Evolutionary conservation across 2,797 vertebrate species (phyloP), one percentile per base, ranked within the genome.

Genomic region (Melanogrammus aeglefinus): DNA sequence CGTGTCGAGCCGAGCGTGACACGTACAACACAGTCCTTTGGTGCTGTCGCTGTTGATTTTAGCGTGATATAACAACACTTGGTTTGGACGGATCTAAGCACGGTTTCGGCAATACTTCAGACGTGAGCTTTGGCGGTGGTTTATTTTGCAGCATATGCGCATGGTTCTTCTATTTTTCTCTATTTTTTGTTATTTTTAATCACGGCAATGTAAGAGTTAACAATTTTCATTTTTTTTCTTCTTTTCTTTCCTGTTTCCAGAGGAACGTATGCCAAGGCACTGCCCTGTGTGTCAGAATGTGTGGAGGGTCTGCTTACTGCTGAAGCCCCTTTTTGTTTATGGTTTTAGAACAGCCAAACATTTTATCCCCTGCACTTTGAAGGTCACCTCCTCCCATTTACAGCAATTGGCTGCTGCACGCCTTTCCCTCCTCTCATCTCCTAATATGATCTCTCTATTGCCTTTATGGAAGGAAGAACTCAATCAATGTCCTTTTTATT

Each of bases 381-480:
- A 69, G 63, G 63, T 69, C 63, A 69, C 24, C 47, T 18, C 47
- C 16, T 21, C 47, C 24, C 63, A 69, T 24, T 69, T 69, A 69
- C 63, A 27, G 63, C 38, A n/a, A 35, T 63, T 85, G 35, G 75
- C 29, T 73, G 79, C 27, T 77, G 7, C 12, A 29, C 41, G 75
- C 75, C 57, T 24, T 6, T 14, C 75, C 73, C 63, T 12, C 63
- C n/a, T 69, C 63, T n/a, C 63, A 27, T 27, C n/a, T 69, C 63
- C 63, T 69, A 27, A 27, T 69, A 69, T 69, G 63, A 69, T 27
- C 63, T 3, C 63, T 76, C 74, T n/a, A 7, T 31, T 10, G 1
- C 74, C 27, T 76, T 47, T 31, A 71, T 44, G 47, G 24, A 35
- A 66, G 5, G 71, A 78, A 38, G 31, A 14, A 5, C 38, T 77